Percentiles rank a stretch among this genome's conserved stretches.
These are phyloP conservation scores for Danio tinwini DNA, from an alignment of 2,797 vertebrate genomes.

Conservation along the genomic window DNA sequence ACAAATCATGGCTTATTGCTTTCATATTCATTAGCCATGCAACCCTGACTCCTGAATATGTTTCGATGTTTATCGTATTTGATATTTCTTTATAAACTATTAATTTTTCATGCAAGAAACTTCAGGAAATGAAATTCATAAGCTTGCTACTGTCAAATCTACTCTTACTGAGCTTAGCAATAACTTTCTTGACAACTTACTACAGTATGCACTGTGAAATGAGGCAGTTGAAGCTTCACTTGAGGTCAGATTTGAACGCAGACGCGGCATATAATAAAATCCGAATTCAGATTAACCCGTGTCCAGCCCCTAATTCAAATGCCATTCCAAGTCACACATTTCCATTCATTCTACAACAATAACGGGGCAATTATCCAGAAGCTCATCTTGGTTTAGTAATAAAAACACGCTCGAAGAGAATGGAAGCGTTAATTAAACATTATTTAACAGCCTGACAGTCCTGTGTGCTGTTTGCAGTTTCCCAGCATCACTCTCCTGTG, in stretches of 20 bases:
- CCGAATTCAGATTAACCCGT: slow-evolving; percentile 47
- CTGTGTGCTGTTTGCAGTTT: slow-evolving; percentile 44
- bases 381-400: slow-evolving; percentile 53
- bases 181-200: slow-evolving; percentile 27
- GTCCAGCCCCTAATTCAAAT: slow-evolving; percentile 52
- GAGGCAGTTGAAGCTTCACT: slow-evolving; percentile 12
- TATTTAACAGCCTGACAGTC: slow-evolving; percentile 60
- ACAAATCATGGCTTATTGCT: slow-evolving; percentile 17
- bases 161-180: slow-evolving; percentile 13
- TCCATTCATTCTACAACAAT: slow-evolving; percentile 56
- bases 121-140: slow-evolving; percentile 24
- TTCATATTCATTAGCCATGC: slow-evolving; percentile 31
- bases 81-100: slow-evolving; percentile 26
- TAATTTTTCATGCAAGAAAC: slow-evolving; percentile 29
- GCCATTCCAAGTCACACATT: slow-evolving; percentile 37
- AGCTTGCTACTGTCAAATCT: slow-evolving; percentile 10
- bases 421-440: slow-evolving; percentile 60
- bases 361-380: slow-evolving; percentile 56
- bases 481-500: slow-evolving; percentile 41
- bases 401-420: slow-evolving; percentile 55
- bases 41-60: neutral
- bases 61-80: slow-evolving; percentile 36
- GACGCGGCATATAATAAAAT: slow-evolving; percentile 48
- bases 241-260: slow-evolving; percentile 54
- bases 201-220: neutral